phyloP scores from a whole-genome alignment of 2,113 vertebrate species.

The Leptodactylus fuscus region DNA sequence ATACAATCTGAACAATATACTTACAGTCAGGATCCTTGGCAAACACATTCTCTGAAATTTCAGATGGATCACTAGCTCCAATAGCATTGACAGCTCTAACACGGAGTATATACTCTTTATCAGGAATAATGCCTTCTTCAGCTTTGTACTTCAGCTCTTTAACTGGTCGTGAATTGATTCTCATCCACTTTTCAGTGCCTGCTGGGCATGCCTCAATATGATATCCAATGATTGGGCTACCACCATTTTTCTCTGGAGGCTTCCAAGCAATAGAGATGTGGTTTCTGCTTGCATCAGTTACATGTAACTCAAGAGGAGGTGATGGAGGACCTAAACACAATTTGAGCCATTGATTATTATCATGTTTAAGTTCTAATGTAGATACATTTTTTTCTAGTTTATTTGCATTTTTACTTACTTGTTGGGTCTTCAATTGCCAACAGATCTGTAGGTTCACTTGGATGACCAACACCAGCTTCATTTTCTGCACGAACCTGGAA shows the following conservation, averaged over 20 bases:
- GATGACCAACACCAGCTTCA: constrained; percentile 93
- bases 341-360: constrained; percentile 44
- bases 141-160: constrained; percentile 92
- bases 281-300: constrained; percentile 88
- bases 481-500: constrained; percentile 98
- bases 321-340: constrained; percentile 84
- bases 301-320: constrained; percentile 86
- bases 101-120: constrained; percentile 93
- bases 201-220: constrained; percentile 94
- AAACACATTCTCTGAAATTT: constrained; percentile 90
- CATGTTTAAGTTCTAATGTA: constrained; percentile 29
- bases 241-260: constrained; percentile 90
- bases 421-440: constrained; percentile 90
- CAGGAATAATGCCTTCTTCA: constrained; percentile 91
- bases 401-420: constrained; percentile 74
- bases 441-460: constrained; percentile 93
- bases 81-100: constrained; percentile 93
- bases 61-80: constrained; percentile 93
- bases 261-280: constrained; percentile 95
- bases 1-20: constrained; percentile 63
- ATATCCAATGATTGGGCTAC: constrained; percentile 92
- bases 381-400: background rate
- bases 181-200: constrained; percentile 95
- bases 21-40: constrained; percentile 98
- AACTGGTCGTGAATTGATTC: constrained; percentile 91